These are phyloP conservation scores for Aramus guarauna DNA, from an alignment of 2,113 vertebrate genomes.

Conservation along the genomic window DNA sequence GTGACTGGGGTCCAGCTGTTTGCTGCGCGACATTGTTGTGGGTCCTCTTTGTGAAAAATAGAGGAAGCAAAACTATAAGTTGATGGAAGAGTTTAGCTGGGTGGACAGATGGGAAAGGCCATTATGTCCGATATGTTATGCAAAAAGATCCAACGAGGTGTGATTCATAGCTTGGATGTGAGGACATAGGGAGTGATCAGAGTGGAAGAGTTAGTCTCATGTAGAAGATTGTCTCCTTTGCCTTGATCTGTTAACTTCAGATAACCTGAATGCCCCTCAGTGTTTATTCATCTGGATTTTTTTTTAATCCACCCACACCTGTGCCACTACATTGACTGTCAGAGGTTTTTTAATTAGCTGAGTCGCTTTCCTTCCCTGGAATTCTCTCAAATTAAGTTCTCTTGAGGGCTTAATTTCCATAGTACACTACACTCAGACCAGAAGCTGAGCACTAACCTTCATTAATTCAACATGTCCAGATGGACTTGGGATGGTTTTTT, in stretches of 20 bases:
- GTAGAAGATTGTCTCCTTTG: neutral
- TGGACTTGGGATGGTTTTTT: neutral
- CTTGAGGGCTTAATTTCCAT: neutral
- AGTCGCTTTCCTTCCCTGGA: neutral
- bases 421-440: neutral
- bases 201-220: neutral
- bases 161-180: neutral
- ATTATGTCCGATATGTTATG: accelerated
- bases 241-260: neutral
- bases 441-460: neutral
- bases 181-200: neutral
- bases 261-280: neutral
- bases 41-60: neutral
- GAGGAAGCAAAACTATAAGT: neutral
- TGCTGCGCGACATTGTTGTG: neutral
- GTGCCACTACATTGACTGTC: neutral
- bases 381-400: neutral
- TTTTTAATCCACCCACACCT: neutral
- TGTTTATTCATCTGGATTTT: neutral
- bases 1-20: neutral
- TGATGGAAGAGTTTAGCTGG: neutral
- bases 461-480: neutral
- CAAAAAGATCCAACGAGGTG: neutral
- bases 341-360: neutral
- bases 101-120: neutral